phyloP scores from a whole-genome alignment of 2,888 invertebrate genomes.

The Celastrina argiolus region DNA sequence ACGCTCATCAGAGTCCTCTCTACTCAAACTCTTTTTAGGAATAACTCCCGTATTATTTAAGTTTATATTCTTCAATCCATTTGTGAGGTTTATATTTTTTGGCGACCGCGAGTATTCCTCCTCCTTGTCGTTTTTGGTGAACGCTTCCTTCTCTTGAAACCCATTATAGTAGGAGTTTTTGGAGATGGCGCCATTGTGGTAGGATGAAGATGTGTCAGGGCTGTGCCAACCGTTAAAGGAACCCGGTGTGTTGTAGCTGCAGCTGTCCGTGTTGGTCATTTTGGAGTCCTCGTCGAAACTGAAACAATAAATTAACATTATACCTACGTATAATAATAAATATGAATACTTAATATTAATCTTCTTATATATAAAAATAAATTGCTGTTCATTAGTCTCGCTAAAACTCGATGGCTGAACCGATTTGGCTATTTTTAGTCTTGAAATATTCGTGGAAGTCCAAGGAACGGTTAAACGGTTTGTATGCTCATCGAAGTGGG shows the following conservation, averaged over 20 bases:
- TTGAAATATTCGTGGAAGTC: too few relatives aligned
- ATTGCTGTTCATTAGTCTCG: too few relatives aligned
- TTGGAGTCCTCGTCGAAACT: slow-evolving; percentile 78
- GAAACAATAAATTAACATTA: slow-evolving; percentile 32
- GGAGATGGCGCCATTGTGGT: slow-evolving; percentile 68
- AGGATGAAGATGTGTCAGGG: slow-evolving; percentile 59
- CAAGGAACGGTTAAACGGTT: too few relatives aligned
- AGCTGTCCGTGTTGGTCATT: slow-evolving; percentile 79
- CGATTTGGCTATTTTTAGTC: too few relatives aligned
- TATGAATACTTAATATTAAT: too few relatives aligned
- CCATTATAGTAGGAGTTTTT: slow-evolving; percentile 67
- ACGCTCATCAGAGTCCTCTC: slow-evolving; percentile 59
- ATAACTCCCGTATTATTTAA: slow-evolving; percentile 59
- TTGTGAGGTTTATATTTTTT: slow-evolving; percentile 65
- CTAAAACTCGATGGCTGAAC: too few relatives aligned
- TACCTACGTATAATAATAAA: too few relatives aligned
- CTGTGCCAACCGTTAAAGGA: slow-evolving; percentile 79
- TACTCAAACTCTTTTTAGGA: slow-evolving; percentile 58
- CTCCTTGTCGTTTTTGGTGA: slow-evolving; percentile 41
- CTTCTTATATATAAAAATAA: too few relatives aligned
- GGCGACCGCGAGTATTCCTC: slow-evolving; percentile 56
- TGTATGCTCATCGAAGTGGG: too few relatives aligned
- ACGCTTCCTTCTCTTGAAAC: slow-evolving; percentile 52
- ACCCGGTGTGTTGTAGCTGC: slow-evolving; percentile 74
- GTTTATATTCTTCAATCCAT: slow-evolving; percentile 68